Evolutionary conservation across 2,797 vertebrate species (phyloP), one percentile per base, ranked within the genome.

Genomic region (Hafferia zeledoni): DNA sequence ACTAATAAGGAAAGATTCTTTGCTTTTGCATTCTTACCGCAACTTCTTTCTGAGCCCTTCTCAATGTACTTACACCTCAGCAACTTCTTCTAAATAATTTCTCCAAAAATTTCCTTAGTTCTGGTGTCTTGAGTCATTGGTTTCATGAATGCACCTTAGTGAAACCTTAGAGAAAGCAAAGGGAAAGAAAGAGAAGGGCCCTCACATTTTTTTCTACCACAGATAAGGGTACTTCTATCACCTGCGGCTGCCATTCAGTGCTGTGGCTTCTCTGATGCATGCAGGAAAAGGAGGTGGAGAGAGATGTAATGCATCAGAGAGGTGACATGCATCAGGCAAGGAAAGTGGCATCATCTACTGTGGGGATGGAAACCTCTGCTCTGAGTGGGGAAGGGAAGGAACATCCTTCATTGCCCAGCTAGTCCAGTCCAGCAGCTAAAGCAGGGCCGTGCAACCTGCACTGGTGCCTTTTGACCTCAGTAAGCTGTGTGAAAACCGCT

Each of bases 221-320:
- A 30, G 53, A 50, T 22, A 6, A 78, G 33, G 33, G 27, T 49
- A 17, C 1, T 17, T 2, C 0, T 46, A 9, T 37, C 14, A 17
- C 10, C 10, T 28, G 8, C 43, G 55, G 25, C 39, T 85, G 10
- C 17, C n/a, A 25, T 17, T 65, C 12, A 6, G 14, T 25, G 24
- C 28, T 39, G 39, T 46, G 52, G 19, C 18, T 83, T 74, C 22
- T 55, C 63, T 63, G 47, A 53, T 41, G 9, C 20, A 20, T 30
- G 30, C 64, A 41, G 35, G 24, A 64, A 65, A 77, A 50, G 15
- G 6, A 50, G 25, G 2, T 37, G 33, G 10, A 43, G 16, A 39
- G 25, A 64, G 28, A 55, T 24, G 5, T 18, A 30, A 30, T 52
- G 30, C 30, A 53, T 31, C 11, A 53, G 52, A 19, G 30, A 53